A percentile compares a stretch with the other conserved stretches of the same genome.
phyloP scores from a whole-genome alignment of 2,888 invertebrate genomes.

The Eristalis tenax region DNA sequence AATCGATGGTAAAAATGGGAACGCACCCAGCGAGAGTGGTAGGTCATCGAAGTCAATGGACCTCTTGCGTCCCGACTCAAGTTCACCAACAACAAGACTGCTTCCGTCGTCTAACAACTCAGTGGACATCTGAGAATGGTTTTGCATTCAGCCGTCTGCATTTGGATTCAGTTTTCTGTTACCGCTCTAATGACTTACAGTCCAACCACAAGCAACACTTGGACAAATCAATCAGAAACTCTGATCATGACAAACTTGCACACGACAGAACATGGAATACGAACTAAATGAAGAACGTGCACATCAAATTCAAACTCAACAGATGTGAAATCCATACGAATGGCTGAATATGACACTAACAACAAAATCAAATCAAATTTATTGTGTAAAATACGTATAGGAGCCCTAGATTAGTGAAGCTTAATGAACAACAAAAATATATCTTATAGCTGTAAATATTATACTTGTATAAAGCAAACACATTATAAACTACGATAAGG shows the following conservation, averaged over 20 bases:
- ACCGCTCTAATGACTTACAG: conserved; percentile 19
- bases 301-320: conserved; percentile 26
- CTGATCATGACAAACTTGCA: neutral
- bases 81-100: conserved; percentile 71
- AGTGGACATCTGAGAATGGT: conserved; percentile 72
- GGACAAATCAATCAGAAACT: neutral
- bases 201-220: neutral
- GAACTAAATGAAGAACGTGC: neutral
- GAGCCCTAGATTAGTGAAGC: conserved; percentile 26
- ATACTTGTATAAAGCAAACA: conserved; percentile 16
- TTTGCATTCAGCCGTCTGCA: conserved; percentile 67
- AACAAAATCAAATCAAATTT: conserved; percentile 19
- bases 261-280: neutral
- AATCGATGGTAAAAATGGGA: conserved; percentile 73
- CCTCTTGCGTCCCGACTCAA: conserved; percentile 75
- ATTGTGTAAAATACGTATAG: conserved; percentile 27
- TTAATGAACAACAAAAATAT: conserved; percentile 29
- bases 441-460: conserved; percentile 50
- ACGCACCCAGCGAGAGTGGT: conserved; percentile 59
- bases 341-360: conserved; percentile 60
- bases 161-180: conserved; percentile 68
- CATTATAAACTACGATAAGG: conserved; percentile 21
- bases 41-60: conserved; percentile 73
- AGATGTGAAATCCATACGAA: conserved; percentile 55
- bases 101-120: conserved; percentile 68